These are phyloP conservation scores for Hofmannophila pseudospretella DNA, from an alignment of 2,888 invertebrate species.

Conservation along the genomic window DNA sequence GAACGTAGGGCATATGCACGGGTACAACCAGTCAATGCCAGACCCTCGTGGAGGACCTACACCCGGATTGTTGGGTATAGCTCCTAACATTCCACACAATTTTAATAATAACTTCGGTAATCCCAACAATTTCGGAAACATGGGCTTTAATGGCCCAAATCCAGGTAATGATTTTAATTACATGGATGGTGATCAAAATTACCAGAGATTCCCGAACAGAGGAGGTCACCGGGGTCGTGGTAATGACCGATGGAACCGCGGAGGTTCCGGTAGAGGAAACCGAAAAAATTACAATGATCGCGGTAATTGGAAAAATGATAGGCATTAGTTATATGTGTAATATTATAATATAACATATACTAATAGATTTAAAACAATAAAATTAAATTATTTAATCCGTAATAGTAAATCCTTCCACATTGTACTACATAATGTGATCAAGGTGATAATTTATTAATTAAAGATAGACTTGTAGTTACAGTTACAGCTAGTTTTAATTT, in stretches of 20 bases:
- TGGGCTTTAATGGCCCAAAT: constrained; percentile 64
- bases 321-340: constrained; percentile 49
- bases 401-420: constrained; percentile 50
- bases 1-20: constrained; percentile 60
- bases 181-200: constrained; percentile 64
- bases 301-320: constrained; percentile 73
- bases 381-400: constrained; percentile 19
- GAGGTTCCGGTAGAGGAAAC: constrained; percentile 59
- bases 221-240: constrained; percentile 65
- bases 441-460: constrained; percentile 62
- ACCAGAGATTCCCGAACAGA: constrained; percentile 59
- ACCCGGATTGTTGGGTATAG: constrained; percentile 78
- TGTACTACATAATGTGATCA: constrained; percentile 52
- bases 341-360: constrained; percentile 11
- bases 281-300: constrained; percentile 72
- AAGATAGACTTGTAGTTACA: constrained; percentile 40
- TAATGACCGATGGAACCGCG: constrained; percentile 68
- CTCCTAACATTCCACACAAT: constrained; percentile 74
- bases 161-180: constrained; percentile 61
- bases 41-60: constrained; percentile 68
- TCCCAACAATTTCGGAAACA: constrained; percentile 61
- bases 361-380: neutral
- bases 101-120: constrained; percentile 58
- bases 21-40: constrained; percentile 60
- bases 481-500: constrained; percentile 40